A percentile compares a stretch with the other conserved stretches of the same genome.
These are phyloP conservation scores for Drosophila pachea DNA, from an alignment of 1,140 invertebrate species.

Conservation along the genomic window DNA sequence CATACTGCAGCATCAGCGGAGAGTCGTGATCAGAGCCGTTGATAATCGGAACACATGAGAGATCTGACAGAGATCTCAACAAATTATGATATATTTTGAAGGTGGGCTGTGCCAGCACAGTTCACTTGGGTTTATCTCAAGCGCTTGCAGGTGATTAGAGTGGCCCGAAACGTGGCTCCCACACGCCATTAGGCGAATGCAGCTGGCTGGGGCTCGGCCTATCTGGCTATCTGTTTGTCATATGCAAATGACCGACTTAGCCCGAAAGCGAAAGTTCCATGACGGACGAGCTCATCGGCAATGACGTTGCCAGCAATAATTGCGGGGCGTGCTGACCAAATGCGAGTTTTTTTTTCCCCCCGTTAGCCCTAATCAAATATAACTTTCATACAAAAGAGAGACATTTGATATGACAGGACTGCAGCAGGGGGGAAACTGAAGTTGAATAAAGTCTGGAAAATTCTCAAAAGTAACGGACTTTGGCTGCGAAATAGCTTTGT, in stretches of 20 bases:
- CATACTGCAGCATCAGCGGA: slow-evolving; percentile 7
- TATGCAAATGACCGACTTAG: slow-evolving; percentile 64
- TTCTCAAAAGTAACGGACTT: no score
- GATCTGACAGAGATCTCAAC: slow-evolving; percentile 28
- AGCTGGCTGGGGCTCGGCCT: not conserved
- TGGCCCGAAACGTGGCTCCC: slow-evolving; percentile 49
- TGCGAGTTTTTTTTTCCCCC: slow-evolving; percentile 3
- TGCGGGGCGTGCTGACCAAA: slow-evolving; percentile 37
- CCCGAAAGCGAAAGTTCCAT: slow-evolving; percentile 68
- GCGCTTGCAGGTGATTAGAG: slow-evolving; percentile 48
- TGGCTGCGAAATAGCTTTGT: no score
- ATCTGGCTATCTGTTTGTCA: slow-evolving; percentile 26
- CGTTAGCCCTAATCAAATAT: slow-evolving; percentile 6
- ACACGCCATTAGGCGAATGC: slow-evolving; percentile 49
- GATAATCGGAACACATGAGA: slow-evolving; percentile 67
- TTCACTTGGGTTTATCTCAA: slow-evolving; percentile 35
- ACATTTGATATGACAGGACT: no score
- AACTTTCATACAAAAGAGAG: slow-evolving; percentile 27
- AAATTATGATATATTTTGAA: slow-evolving; percentile 59
- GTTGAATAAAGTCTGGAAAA: no score
- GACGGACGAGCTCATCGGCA: slow-evolving; percentile 42
- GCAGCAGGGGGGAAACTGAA: no score
- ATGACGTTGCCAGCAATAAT: slow-evolving; percentile 41
- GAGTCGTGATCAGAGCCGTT: slow-evolving; percentile 62
- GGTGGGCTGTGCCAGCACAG: slow-evolving; percentile 5